phyloP scores from a whole-genome alignment of 2,888 invertebrate genomes.

The Pseudanteris insignis region DNA sequence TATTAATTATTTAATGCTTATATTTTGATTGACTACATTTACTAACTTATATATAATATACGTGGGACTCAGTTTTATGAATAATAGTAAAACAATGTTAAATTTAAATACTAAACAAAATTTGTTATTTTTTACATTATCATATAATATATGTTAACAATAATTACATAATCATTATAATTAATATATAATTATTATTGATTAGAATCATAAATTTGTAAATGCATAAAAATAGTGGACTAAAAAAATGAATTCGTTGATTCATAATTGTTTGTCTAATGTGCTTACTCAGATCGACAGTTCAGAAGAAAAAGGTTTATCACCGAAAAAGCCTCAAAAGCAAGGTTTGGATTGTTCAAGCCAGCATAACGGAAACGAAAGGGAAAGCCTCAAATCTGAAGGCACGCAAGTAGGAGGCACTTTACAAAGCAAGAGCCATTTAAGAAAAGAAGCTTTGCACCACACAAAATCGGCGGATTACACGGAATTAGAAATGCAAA shows the following conservation, averaged over 20 bases:
- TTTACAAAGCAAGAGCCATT: slow-evolving; percentile 66
- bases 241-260: not conserved
- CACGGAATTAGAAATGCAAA: slow-evolving; percentile 68
- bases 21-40: too few relatives aligned
- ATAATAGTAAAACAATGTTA: too few relatives aligned
- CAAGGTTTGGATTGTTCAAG: slow-evolving; percentile 68
- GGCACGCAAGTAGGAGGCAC: slow-evolving; percentile 86
- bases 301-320: slow-evolving; percentile 66
- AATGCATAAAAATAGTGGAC: not conserved
- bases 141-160: too few relatives aligned
- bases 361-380: slow-evolving; percentile 59
- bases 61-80: too few relatives aligned
- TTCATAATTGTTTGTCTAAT: not conserved
- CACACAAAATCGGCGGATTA: slow-evolving; percentile 70
- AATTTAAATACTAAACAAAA: too few relatives aligned
- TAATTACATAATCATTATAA: too few relatives aligned
- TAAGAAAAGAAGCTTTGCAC: slow-evolving; percentile 62
- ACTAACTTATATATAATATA: too few relatives aligned
- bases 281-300: slow-evolving; percentile 63
- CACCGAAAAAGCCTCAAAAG: slow-evolving; percentile 67
- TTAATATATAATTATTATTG: too few relatives aligned
- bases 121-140: too few relatives aligned
- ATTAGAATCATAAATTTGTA: too few relatives aligned
- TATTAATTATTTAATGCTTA: too few relatives aligned
- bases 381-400: slow-evolving; percentile 77